phyloP scores from a whole-genome alignment of 2,113 vertebrate species.

The Gnathonemus echidnorhynchus region DNA sequence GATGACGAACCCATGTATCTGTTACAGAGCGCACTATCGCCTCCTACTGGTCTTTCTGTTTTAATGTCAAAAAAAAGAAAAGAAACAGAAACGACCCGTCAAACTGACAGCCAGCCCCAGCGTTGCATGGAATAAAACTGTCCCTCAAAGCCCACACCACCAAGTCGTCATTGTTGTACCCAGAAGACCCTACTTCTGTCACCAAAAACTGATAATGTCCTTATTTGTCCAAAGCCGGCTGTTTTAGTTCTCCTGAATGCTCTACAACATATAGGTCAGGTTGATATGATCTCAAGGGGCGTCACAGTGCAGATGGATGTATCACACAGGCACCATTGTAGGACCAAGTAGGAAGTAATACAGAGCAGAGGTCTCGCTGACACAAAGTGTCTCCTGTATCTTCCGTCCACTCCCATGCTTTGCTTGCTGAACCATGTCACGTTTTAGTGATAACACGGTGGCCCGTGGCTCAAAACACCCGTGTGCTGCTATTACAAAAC shows the following conservation, averaged over 20 bases:
- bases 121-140: not conserved
- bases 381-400: conserved; percentile 32
- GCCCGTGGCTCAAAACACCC: not conserved
- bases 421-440: not conserved
- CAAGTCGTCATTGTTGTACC: not conserved
- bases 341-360: conserved; percentile 16
- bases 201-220: conserved; percentile 9
- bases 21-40: conserved; percentile 52
- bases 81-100: too few relatives aligned
- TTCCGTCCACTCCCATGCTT: conserved; percentile 29
- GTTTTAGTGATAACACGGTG: not conserved
- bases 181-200: not conserved
- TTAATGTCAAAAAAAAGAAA: not conserved
- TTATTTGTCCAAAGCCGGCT: not conserved
- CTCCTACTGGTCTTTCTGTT: conserved; percentile 37
- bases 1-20: conserved; percentile 49
- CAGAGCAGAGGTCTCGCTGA: conserved; percentile 50
- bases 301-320: conserved; percentile 3
- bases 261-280: conserved; percentile 44
- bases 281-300: conserved; percentile 33
- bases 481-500: conserved; percentile 29
- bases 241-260: conserved; percentile 10
- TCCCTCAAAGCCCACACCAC: not conserved
- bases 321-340: conserved; percentile 36
- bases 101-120: not conserved